phyloP scores from a whole-genome alignment of 2,113 vertebrate genomes.

The Tichodroma muraria region DNA sequence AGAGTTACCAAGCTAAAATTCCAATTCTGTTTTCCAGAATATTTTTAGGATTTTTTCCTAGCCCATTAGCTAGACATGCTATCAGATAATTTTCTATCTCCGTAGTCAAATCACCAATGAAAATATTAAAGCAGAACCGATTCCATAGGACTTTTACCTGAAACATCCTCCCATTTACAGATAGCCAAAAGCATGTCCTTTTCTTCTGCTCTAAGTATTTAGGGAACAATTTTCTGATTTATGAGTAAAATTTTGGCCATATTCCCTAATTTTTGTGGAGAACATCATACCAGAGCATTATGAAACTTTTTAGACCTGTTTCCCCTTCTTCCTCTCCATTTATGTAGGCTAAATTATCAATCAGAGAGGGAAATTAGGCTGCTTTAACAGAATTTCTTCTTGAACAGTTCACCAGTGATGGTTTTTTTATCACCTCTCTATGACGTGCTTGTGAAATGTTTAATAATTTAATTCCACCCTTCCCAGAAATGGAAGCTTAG shows the following conservation, averaged over 20 bases:
- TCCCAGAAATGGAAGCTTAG: not conserved
- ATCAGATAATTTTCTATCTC: not conserved
- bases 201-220: not conserved
- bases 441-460: not conserved
- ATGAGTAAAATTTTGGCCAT: not conserved
- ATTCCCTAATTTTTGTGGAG: not conserved
- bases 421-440: not conserved
- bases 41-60: not conserved
- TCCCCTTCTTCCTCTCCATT: not conserved
- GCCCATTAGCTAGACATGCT: not conserved
- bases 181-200: not conserved
- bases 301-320: not conserved
- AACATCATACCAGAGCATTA: not conserved
- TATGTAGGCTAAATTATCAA: not conserved
- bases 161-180: not conserved
- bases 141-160: not conserved
- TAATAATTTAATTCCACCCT: not conserved
- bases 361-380: not conserved
- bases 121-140: not conserved
- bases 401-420: not conserved
- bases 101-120: not conserved
- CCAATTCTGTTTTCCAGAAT: not conserved
- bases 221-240: not conserved
- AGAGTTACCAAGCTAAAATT: not conserved
- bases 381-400: not conserved